A percentile compares a stretch with the other conserved stretches of the same genome.
Conservation (phyloP, 2,797 vertebrate genomes). For the Kryptolebias ocellatus region DNA sequence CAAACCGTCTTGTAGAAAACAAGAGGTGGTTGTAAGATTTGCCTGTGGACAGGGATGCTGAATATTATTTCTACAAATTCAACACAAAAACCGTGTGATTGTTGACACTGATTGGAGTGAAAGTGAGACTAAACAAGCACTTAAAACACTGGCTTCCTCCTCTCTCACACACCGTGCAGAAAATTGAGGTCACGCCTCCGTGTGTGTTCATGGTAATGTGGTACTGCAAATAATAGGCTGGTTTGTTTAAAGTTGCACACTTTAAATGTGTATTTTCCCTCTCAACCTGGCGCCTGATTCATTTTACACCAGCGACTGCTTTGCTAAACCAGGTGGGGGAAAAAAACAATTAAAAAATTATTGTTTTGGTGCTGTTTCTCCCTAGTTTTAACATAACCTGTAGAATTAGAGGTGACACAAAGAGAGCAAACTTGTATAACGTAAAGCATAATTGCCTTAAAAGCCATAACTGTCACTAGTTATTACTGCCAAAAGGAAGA, state of each 20-base stretch:
- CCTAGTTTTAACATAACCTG: constrained; percentile 44
- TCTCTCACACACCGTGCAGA: constrained; percentile 66
- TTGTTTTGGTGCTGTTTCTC: constrained; percentile 46
- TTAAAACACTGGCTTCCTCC: constrained; percentile 60
- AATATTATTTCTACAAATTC: constrained; percentile 65
- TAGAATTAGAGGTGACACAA: constrained; percentile 40
- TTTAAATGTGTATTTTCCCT: constrained; percentile 80
- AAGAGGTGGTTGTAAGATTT: constrained; percentile 44
- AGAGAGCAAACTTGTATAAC: too few species aligned
- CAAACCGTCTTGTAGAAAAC: constrained; percentile 32
- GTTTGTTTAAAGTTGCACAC: constrained; percentile 81
- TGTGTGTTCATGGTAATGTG: constrained; percentile 77
- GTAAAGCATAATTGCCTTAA: constrained; percentile 15
- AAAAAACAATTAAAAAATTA: constrained; percentile 48
- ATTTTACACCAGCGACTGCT: constrained; percentile 62
- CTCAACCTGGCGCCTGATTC: constrained; percentile 76
- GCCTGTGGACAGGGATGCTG: constrained; percentile 48
- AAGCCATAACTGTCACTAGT: neutral
- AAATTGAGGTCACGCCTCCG: constrained; percentile 79
- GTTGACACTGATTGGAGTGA: constrained; percentile 74
- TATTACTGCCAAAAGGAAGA: too few species aligned
- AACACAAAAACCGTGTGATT: constrained; percentile 61
- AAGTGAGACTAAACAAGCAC: constrained; percentile 77
- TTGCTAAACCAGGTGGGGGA: constrained; percentile 62
- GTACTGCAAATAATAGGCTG: constrained; percentile 71